Conservation (phyloP, 2,113 vertebrate genomes). For the Oncorhynchus mykiss region DNA sequence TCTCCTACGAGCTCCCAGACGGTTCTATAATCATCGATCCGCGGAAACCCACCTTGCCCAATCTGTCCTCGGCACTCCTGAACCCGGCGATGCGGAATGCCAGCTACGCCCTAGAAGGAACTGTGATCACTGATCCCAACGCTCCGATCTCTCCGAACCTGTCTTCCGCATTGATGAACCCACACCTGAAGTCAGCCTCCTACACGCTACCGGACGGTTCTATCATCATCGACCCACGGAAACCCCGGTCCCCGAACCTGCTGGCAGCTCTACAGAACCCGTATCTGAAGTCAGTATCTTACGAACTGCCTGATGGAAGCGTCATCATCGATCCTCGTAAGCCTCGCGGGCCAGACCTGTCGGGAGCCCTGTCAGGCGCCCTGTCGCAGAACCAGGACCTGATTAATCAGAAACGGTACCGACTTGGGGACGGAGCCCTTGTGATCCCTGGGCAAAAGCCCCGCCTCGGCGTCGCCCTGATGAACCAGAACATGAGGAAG, state of each 20-base stretch:
- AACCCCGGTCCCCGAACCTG: conserved; percentile 66
- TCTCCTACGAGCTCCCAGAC: conserved; percentile 64
- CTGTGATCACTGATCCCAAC: background rate
- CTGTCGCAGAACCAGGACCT: conserved; percentile 49
- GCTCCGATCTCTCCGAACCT: background rate
- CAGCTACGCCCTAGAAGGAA: conserved; percentile 10
- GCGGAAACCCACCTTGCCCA: background rate
- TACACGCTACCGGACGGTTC: conserved; percentile 53
- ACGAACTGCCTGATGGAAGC: conserved; percentile 72
- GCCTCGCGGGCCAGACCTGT: conserved; percentile 59
- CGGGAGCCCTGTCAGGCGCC: conserved; percentile 23
- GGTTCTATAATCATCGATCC: conserved; percentile 42
- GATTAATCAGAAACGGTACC: conserved; percentile 57
- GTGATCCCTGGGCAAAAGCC: conserved; percentile 63
- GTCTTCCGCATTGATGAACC: background rate
- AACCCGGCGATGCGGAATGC: background rate
- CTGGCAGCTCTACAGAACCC: conserved; percentile 69
- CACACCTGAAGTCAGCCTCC: conserved; percentile 32
- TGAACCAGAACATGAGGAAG: conserved; percentile 54
- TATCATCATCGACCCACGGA: conserved; percentile 65
- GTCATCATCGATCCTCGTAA: conserved; percentile 69
- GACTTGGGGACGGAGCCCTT: conserved; percentile 56
- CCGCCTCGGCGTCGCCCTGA: conserved; percentile 56
- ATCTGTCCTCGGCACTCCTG: conserved; percentile 51
- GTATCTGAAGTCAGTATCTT: conserved; percentile 65